A percentile compares a stretch with the other conserved stretches of the same genome.
Conservation (phyloP, 2,888 invertebrate genomes). For the Microctonus aethiopoides region DNA sequence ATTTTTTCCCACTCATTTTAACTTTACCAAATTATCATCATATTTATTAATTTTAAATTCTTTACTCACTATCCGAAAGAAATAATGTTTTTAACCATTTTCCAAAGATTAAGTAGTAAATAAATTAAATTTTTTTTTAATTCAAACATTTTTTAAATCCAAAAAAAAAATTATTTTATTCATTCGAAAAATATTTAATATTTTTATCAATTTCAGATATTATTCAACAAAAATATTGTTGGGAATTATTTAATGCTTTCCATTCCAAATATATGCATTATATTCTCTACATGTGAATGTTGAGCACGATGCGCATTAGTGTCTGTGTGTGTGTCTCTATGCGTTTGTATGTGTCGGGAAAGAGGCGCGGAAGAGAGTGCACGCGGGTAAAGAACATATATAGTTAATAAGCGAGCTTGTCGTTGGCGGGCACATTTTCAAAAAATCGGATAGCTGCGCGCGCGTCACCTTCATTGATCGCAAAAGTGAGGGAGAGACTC, state of each 20-base stretch:
- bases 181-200: too few species aligned
- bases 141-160: too few species aligned
- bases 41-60: too few species aligned
- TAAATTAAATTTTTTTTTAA: too few species aligned
- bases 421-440: constrained; percentile 65
- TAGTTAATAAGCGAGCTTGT: constrained; percentile 47
- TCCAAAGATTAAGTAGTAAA: too few species aligned
- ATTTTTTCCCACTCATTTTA: neutral
- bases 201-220: too few species aligned
- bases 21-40: neutral
- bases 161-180: too few species aligned
- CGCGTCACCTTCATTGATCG: constrained; percentile 65
- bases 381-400: constrained; percentile 37
- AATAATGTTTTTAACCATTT: too few species aligned
- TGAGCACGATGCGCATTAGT: neutral
- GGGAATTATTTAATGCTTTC: too few species aligned
- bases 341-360: constrained; percentile 4
- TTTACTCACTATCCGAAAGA: too few species aligned
- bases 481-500: constrained; percentile 42
- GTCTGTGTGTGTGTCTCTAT: too few species aligned
- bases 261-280: neutral
- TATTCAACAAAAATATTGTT: neutral
- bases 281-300: neutral
- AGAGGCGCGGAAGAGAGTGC: constrained; percentile 38
- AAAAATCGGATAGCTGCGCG: constrained; percentile 63